phyloP scores from a whole-genome alignment of 2,888 invertebrate species.

The Romanomermis culicivorax region DNA sequence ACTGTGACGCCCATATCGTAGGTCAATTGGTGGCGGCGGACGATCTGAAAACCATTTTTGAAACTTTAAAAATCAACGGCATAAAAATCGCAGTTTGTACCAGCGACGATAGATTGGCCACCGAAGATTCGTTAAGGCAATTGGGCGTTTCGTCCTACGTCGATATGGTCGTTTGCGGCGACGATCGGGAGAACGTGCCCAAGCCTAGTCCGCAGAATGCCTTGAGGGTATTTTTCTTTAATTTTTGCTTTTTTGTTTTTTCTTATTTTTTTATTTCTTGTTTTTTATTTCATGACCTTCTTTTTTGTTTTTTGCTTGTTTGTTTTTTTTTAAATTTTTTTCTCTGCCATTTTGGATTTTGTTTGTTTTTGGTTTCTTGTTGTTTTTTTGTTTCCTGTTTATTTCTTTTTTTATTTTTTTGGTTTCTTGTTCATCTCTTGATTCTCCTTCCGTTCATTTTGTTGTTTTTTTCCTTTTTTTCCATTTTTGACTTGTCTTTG shows the following conservation, averaged over 20 bases:
- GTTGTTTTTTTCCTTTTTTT: too few relatives aligned
- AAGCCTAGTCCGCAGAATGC: slow-evolving; percentile 33
- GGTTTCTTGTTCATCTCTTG: too few relatives aligned
- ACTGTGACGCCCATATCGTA: slow-evolving; percentile 20
- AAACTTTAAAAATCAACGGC: slow-evolving; percentile 27
- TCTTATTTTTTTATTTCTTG: too few relatives aligned
- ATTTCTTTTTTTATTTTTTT: too few relatives aligned
- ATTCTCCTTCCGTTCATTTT: too few relatives aligned
- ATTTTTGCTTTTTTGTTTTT: not conserved
- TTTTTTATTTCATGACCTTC: too few relatives aligned
- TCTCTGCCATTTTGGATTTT: too few relatives aligned
- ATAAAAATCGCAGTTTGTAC: slow-evolving; percentile 34
- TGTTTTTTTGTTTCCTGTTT: too few relatives aligned
- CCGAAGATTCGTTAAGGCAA: slow-evolving; percentile 1
- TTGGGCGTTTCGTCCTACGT: slow-evolving; percentile 13
- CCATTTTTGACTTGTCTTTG: too few relatives aligned
- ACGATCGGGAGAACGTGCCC: slow-evolving; percentile 30
- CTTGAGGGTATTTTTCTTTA: slow-evolving; percentile 16
- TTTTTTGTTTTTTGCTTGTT: too few relatives aligned
- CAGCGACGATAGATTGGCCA: slow-evolving; percentile 28
- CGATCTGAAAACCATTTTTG: slow-evolving; percentile 30
- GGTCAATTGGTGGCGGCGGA: slow-evolving; percentile 28
- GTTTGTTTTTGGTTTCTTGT: too few relatives aligned
- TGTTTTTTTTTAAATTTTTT: too few relatives aligned
- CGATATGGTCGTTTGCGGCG: slow-evolving; percentile 33